These are phyloP conservation scores for Anguilla pacifica DNA, from an alignment of 2,797 vertebrate genomes.

Conservation along the genomic window DNA sequence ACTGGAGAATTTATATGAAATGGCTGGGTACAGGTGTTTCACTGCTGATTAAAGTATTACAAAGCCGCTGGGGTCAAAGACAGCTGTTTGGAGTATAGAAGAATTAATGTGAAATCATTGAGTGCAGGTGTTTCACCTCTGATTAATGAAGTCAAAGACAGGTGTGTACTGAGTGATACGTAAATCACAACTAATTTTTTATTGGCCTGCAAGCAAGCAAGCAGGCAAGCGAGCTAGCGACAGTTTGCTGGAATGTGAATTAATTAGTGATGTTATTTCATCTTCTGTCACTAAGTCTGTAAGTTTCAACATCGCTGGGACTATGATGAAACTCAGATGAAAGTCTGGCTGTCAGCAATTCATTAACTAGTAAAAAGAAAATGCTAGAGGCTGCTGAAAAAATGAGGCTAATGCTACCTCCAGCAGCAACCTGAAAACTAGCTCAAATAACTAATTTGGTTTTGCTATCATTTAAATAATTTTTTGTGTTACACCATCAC, in stretches of 20 bases:
- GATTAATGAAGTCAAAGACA: too few relatives aligned
- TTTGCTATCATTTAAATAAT: not conserved
- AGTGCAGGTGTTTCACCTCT: too few relatives aligned
- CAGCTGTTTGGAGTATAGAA: too few relatives aligned
- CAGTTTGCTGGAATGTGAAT: not conserved
- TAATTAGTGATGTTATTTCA: not conserved
- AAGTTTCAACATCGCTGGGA: not conserved
- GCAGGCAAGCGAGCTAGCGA: not conserved
- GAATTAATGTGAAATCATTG: too few relatives aligned
- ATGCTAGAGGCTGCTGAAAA: not conserved
- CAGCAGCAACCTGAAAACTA: not conserved
- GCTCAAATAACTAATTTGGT: not conserved
- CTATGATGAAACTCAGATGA: constrained; percentile 2
- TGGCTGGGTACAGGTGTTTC: too few relatives aligned
- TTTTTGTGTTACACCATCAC: not conserved
- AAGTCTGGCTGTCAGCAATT: not conserved
- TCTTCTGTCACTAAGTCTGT: not conserved
- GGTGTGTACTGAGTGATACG: not conserved
- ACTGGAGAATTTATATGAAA: too few relatives aligned
- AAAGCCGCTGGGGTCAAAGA: not conserved
- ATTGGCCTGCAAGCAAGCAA: not conserved
- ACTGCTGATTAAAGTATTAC: not conserved
- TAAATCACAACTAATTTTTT: not conserved
- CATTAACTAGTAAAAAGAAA: not conserved
- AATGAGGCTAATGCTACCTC: not conserved